Percentiles rank a stretch among this genome's conserved stretches.
Evolutionary conservation across 1,140 invertebrate genomes (phyloP).

Genomic region (Caerostris darwini): DNA sequence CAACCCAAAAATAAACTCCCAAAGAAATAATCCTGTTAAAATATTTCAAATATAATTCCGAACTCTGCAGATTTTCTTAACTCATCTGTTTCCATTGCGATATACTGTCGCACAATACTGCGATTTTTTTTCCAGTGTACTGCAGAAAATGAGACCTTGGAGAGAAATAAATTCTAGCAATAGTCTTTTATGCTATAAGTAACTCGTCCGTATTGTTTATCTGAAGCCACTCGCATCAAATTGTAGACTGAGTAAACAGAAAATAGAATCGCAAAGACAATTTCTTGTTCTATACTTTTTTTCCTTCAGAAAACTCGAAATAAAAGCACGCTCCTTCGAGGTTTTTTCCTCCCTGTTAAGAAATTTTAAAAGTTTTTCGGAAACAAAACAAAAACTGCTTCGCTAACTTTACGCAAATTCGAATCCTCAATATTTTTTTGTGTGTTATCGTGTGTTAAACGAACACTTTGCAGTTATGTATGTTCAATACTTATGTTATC

Average conservation of each 20-base stretch:
- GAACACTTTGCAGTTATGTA: no score
- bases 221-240: background rate
- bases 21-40: background rate
- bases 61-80: background rate
- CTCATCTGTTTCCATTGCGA: background rate
- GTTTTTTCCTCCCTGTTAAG: no score
- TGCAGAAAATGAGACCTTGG: background rate
- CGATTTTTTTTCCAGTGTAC: background rate
- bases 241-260: constrained; percentile 4
- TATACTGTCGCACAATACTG: background rate
- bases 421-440: no score
- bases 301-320: no score
- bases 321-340: no score
- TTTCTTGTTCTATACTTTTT: background rate
- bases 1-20: no score
- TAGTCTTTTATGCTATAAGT: background rate
- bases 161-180: constrained; percentile 12
- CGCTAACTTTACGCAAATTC: no score
- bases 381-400: no score
- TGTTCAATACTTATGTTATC: no score
- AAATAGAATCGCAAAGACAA: background rate
- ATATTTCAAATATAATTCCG: background rate
- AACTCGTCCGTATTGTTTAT: constrained; percentile 10
- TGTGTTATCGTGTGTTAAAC: no score
- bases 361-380: no score